Percentiles rank a stretch among this genome's conserved stretches.
Conservation (phyloP, 2,888 invertebrate species). For the Standfussiana lucernea region DNA sequence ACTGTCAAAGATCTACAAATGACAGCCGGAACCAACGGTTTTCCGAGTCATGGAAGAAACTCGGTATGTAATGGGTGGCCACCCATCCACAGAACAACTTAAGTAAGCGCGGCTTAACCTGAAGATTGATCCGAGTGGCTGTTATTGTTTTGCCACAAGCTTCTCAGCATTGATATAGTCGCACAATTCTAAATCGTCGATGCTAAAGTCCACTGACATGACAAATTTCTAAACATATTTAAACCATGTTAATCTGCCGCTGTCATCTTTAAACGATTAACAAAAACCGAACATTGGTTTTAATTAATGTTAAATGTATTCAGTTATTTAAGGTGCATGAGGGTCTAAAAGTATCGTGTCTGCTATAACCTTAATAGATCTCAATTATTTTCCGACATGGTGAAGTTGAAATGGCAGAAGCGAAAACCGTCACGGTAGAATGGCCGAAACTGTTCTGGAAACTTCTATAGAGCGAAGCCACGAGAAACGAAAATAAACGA, state of each 20-base stretch:
- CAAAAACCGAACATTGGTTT: neutral
- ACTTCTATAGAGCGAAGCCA: constrained; percentile 57
- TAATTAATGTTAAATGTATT: neutral
- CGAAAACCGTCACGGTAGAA: constrained; percentile 44
- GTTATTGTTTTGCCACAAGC: too few species aligned
- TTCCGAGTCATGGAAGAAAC: too few species aligned
- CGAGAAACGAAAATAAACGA: constrained; percentile 74
- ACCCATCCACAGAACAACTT: too few species aligned
- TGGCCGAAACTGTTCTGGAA: constrained; percentile 61
- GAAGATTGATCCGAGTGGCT: too few species aligned
- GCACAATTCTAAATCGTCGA: neutral
- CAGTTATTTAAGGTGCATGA: neutral
- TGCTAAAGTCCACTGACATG: neutral
- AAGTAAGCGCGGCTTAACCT: too few species aligned
- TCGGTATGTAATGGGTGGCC: too few species aligned
- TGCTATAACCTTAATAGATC: constrained; percentile 43
- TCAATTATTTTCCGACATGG: constrained; percentile 59
- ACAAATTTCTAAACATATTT: neutral
- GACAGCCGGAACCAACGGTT: too few species aligned
- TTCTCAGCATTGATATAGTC: neutral
- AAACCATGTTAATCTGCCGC: neutral
- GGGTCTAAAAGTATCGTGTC: neutral
- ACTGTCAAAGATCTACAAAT: too few species aligned
- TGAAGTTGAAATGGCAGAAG: constrained; percentile 51
- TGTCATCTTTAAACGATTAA: neutral